phyloP scores from a whole-genome alignment of 2,888 invertebrate genomes.

The Hybos culiciformis region DNA sequence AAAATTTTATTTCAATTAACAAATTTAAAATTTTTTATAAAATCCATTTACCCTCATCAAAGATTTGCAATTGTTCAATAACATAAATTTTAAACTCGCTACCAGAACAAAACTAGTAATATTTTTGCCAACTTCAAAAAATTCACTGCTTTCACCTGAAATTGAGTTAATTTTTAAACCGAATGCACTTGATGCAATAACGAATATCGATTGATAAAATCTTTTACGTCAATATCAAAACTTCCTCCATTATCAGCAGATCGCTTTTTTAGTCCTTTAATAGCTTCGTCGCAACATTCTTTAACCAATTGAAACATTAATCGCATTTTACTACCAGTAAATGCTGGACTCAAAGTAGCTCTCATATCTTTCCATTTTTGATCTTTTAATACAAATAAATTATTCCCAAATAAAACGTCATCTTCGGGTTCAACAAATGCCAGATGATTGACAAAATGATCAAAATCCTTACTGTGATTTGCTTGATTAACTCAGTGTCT shows the following conservation, averaged over 20 bases:
- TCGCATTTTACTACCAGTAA: slow-evolving; percentile 38
- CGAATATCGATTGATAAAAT: slow-evolving; percentile 24
- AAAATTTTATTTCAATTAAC: not conserved
- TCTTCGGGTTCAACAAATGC: slow-evolving; percentile 27
- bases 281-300: slow-evolving; percentile 19
- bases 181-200: slow-evolving; percentile 28
- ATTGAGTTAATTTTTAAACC: slow-evolving; percentile 36
- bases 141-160: too few species aligned
- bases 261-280: slow-evolving; percentile 15
- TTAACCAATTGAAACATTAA: slow-evolving; percentile 34
- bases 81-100: slow-evolving; percentile 20
- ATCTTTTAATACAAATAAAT: slow-evolving; percentile 37
- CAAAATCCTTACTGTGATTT: slow-evolving; percentile 42
- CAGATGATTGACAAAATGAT: slow-evolving; percentile 40
- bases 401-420: slow-evolving; percentile 40
- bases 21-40: not conserved
- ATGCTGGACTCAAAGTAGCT: slow-evolving; percentile 35
- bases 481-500: slow-evolving; percentile 42
- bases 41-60: slow-evolving; percentile 14
- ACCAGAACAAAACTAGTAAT: slow-evolving; percentile 32
- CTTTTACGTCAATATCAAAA: slow-evolving; percentile 20
- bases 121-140: slow-evolving; percentile 40
- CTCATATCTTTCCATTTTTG: slow-evolving; percentile 35
- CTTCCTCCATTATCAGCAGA: not conserved
- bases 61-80: slow-evolving; percentile 11